Evolutionary conservation across 2,113 vertebrate genomes (phyloP), one percentile per base, ranked within the genome.

Genomic region (Aplodontia rufa): DNA sequence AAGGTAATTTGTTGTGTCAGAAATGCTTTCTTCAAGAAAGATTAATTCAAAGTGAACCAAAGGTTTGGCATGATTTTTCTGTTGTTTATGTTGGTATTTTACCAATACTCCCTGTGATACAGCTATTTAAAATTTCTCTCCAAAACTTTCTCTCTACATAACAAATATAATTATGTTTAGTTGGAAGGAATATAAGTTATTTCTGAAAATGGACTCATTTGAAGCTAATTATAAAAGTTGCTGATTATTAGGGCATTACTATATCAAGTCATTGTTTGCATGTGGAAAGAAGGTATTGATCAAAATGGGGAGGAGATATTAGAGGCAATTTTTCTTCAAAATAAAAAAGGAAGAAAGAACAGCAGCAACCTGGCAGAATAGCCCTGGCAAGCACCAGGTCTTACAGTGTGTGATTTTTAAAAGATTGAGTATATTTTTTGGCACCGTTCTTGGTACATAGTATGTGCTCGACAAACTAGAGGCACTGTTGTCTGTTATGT

Each of bases 1-100:
- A 90, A 20, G 14, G 9, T 10, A 55, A 12, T 80, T 64, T 87
- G 42, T 90, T 83, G 32, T 51, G 30, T 69, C n/a, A 74, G 11
- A 90, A 89, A 83, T 11, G n/a, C 78, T 74, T 86, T 92, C 17
- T 87, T 78, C 37, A 81, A 28, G 55, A 26, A 96, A 19, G 22
- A 60, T 83, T 80, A 55, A 92, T 37, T 96, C 62, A 75, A 89
- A 90, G 64, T 76, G 47, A 91, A 93, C 75, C 49, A 92, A 76
- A 92, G 62, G 16, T 76, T 72, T 81, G 40, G 69, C 20, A 60
- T 8, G 37, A 51, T 17, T 94, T 90, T 51, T 42, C 45, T 90
- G 12, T 32, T 78, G 1, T 37, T 76, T 81, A 49, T 62, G 8
- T 87, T 90, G 28, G 69, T 64, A 22, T 68, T 81, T 20, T 26